Conservation (phyloP, 2,113 vertebrate genomes). For the Nicator chloris region DNA sequence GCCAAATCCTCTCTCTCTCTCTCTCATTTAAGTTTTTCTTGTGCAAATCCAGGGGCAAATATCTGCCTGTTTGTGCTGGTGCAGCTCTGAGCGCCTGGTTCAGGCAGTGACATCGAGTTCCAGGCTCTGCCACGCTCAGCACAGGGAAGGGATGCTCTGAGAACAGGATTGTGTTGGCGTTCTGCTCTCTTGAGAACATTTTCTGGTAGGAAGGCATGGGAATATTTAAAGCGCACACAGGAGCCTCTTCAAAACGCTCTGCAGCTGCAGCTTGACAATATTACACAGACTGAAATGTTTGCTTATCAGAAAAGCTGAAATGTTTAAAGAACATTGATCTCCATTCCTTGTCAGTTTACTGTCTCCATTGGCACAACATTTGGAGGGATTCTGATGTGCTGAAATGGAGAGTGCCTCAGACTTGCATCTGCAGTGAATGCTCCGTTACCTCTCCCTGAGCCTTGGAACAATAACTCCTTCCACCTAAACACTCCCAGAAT, state of each 20-base stretch:
- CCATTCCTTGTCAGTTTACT: conserved; percentile 71
- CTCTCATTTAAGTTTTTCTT: background rate
- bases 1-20: background rate
- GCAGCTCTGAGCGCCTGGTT: background rate
- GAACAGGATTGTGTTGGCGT: conserved; percentile 36
- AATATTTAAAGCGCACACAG: conserved; percentile 58
- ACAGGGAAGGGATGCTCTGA: background rate
- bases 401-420: conserved; percentile 51
- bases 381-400: conserved; percentile 65
- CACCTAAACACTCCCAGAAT: conserved; percentile 67
- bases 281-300: conserved; percentile 69
- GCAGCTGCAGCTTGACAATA: conserved; percentile 69
- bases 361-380: conserved; percentile 68
- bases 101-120: background rate
- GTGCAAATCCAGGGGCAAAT: background rate
- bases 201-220: conserved; percentile 36
- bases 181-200: conserved; percentile 60
- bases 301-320: conserved; percentile 67
- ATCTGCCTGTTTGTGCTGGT: background rate
- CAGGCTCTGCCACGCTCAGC: background rate
- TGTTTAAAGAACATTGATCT: conserved; percentile 71
- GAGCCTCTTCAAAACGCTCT: conserved; percentile 65
- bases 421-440: conserved; percentile 50
- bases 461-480: conserved; percentile 65
- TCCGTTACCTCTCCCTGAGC: conserved; percentile 46